Conservation (phyloP, 2,113 vertebrate genomes). For the Columbina picui region DNA sequence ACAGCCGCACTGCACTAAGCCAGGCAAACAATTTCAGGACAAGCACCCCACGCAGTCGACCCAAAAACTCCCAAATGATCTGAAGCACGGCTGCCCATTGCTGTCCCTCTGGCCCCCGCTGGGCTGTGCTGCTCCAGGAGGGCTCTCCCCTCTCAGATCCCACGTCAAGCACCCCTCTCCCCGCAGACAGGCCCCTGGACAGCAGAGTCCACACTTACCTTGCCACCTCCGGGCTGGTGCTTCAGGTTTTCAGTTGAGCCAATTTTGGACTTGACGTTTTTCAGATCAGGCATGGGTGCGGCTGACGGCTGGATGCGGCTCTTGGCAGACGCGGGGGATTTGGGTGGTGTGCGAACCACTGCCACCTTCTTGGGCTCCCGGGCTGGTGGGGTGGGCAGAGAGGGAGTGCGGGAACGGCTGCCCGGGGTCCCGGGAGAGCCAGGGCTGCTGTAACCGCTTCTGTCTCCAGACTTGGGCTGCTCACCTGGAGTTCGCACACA, state of each 20-base stretch:
- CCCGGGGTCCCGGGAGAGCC: constrained; percentile 90
- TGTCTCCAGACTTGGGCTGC: constrained; percentile 83
- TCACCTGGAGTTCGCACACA: constrained; percentile 68
- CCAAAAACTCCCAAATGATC: neutral
- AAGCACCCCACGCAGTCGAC: neutral
- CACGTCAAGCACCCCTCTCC: neutral
- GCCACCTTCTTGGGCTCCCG: constrained; percentile 95
- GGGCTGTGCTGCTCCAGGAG: neutral
- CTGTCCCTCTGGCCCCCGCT: neutral
- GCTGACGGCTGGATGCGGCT: constrained; percentile 82
- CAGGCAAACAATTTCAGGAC: neutral
- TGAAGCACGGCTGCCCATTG: neutral
- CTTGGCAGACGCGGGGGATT: constrained; percentile 92
- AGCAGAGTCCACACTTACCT: constrained; percentile 74
- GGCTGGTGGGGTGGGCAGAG: constrained; percentile 83
- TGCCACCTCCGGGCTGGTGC: constrained; percentile 94
- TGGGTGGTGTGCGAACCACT: constrained; percentile 93
- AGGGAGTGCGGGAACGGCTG: constrained; percentile 85
- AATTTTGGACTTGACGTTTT: constrained; percentile 91
- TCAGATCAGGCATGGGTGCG: constrained; percentile 91
- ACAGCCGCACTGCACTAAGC: neutral
- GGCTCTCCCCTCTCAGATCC: rapidly evolving
- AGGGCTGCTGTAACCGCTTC: constrained; percentile 94
- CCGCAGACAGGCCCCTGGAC: neutral
- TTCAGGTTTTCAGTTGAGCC: constrained; percentile 96